These are phyloP conservation scores for Gallinago jamesoni DNA, from an alignment of 2,113 vertebrate genomes.

Conservation along the genomic window DNA sequence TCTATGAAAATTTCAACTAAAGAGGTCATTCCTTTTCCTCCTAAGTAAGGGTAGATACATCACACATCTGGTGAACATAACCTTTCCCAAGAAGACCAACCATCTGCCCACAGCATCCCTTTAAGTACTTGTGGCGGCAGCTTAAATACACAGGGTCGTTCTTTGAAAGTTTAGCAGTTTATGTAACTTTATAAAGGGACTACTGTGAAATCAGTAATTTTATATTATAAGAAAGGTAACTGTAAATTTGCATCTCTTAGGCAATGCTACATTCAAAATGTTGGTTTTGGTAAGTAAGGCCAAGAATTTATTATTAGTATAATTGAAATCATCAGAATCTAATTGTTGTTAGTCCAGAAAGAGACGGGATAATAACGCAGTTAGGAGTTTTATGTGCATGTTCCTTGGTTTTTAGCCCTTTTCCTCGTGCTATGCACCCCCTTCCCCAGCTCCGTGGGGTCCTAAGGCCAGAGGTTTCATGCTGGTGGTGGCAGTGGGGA, in stretches of 20 bases:
- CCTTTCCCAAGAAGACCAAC: not conserved
- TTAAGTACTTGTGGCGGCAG: not conserved
- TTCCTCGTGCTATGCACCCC: not conserved
- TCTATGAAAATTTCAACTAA: not conserved
- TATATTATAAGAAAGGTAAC: not conserved
- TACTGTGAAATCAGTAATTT: not conserved
- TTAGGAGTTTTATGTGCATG: not conserved
- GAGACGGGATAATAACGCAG: not conserved
- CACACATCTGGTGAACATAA: fast-evolving
- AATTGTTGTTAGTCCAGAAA: not conserved
- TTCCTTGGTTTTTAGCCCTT: not conserved
- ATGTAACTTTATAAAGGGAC: not conserved
- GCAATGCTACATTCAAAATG: not conserved
- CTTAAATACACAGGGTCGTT: not conserved
- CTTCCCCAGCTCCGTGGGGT: not conserved
- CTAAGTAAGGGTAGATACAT: not conserved
- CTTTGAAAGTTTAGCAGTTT: not conserved
- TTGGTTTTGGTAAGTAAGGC: not conserved
- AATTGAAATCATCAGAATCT: not conserved
- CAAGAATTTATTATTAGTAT: not conserved
- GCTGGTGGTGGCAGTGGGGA: not conserved
- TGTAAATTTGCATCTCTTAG: not conserved
- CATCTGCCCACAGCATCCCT: not conserved
- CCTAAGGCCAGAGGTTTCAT: not conserved
- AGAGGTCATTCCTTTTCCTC: not conserved